Evolutionary conservation across 2,888 invertebrate species (phyloP).

Genomic region (Odontocolon sp.): DNA sequence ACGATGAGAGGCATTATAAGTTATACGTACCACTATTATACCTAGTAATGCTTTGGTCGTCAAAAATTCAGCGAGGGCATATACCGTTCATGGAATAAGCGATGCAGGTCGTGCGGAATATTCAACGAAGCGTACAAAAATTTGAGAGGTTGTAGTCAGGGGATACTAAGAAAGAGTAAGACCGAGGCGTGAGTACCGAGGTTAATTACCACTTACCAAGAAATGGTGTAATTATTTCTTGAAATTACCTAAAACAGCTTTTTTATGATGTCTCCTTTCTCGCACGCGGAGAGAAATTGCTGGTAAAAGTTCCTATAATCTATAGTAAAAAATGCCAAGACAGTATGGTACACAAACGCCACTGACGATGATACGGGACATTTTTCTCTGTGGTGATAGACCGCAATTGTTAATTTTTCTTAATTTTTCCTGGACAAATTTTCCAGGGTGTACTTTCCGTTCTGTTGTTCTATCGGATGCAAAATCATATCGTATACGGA

Average conservation of each 20-base stretch:
- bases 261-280: no score
- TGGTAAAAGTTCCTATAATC: no score
- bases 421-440: no score
- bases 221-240: background rate
- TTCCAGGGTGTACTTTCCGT: no score
- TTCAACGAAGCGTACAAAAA: conserved; percentile 34
- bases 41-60: conserved; percentile 1
- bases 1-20: conserved; percentile 2
- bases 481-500: no score
- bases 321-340: no score
- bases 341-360: no score
- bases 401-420: no score
- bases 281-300: no score
- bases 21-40: conserved; percentile 13
- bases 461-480: no score
- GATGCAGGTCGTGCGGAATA: conserved; percentile 33
- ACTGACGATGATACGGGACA: no score
- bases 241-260: background rate
- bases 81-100: conserved; percentile 8
- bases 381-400: no score
- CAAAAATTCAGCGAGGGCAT: background rate
- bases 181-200: background rate
- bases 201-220: background rate
- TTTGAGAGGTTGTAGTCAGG: conserved; percentile 9
- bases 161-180: background rate